Conservation (phyloP, 1,140 invertebrate species). For the Papilio helenus region DNA sequence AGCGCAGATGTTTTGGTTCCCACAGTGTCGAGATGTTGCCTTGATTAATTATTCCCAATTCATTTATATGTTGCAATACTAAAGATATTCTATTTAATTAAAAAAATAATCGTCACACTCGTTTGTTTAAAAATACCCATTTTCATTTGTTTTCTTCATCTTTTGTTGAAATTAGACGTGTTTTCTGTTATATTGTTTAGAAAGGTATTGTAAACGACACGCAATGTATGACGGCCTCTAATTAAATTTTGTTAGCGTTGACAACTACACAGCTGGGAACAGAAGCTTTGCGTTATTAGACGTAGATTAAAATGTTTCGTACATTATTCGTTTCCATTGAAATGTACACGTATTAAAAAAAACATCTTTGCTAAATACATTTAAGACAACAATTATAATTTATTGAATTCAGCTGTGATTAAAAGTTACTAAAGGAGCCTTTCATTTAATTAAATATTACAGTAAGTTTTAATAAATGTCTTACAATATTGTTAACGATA, state of each 20-base stretch:
- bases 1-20: constrained; percentile 19
- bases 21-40: constrained; percentile 11
- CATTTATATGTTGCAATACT: neutral
- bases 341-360: neutral
- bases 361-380: too few relatives aligned
- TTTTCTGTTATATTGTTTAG: neutral
- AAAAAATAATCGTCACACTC: neutral
- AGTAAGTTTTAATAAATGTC: too few relatives aligned
- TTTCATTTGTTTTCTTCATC: neutral
- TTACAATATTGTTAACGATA: neutral
- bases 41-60: constrained; percentile 24
- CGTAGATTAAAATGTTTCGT: constrained; percentile 2
- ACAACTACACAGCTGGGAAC: constrained; percentile 17
- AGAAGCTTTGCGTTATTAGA: constrained; percentile 3
- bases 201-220: neutral
- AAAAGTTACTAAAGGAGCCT: too few relatives aligned
- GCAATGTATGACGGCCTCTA: neutral
- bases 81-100: neutral
- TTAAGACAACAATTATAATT: too few relatives aligned
- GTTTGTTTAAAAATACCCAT: neutral
- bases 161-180: neutral
- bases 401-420: too few relatives aligned
- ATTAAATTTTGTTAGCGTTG: constrained; percentile 15
- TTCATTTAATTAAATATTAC: too few relatives aligned
- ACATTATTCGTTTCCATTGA: neutral